Evolutionary conservation across 2,888 invertebrate genomes (phyloP).

Genomic region (Lasioglossum morio): DNA sequence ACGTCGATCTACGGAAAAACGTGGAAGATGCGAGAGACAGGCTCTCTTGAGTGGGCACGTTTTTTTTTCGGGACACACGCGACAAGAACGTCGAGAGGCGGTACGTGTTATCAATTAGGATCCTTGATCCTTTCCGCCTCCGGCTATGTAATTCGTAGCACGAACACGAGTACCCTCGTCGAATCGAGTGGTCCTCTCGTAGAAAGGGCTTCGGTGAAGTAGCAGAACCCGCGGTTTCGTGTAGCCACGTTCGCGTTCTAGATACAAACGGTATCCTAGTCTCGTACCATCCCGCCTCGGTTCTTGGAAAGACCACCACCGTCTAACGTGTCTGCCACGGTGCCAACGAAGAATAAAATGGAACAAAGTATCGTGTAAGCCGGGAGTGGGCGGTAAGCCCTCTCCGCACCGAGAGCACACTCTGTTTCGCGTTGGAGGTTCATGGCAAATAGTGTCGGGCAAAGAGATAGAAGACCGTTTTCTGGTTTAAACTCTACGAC

Average conservation of each 20-base stretch:
- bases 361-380: not conserved
- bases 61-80: not conserved
- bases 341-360: not conserved
- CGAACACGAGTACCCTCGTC: slow-evolving; percentile 31
- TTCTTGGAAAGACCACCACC: not conserved
- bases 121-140: slow-evolving; percentile 25
- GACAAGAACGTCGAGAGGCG: slow-evolving; percentile 16
- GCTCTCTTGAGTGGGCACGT: not conserved
- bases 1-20: not conserved
- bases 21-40: not conserved
- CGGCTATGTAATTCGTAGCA: slow-evolving; percentile 33
- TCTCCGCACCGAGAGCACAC: not conserved
- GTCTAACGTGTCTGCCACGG: not conserved
- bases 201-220: slow-evolving; percentile 13
- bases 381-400: not conserved
- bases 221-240: slow-evolving; percentile 16
- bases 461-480: not conserved
- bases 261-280: not conserved
- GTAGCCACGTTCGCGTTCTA: not conserved
- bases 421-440: not conserved
- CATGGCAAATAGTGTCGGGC: not conserved
- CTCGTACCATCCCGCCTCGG: not conserved
- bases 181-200: slow-evolving; percentile 42
- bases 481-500: not conserved
- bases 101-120: slow-evolving; percentile 47